These are phyloP conservation scores for Megalops cyprinoides DNA, from an alignment of 2,797 vertebrate species.

Conservation along the genomic window DNA sequence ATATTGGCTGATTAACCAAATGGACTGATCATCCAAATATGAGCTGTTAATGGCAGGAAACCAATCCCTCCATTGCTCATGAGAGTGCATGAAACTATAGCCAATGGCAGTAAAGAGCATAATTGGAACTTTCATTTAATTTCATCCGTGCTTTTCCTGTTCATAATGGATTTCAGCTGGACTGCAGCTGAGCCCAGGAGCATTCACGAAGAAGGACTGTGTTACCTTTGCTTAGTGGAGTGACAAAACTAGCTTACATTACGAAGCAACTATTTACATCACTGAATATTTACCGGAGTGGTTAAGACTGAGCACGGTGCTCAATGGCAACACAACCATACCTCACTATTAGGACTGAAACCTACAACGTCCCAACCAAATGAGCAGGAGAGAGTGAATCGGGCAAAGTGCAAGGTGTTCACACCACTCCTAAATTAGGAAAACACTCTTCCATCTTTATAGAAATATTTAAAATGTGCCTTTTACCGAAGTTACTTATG, in stretches of 20 bases:
- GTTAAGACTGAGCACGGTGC: no score
- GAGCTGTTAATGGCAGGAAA: neutral
- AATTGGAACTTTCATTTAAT: neutral
- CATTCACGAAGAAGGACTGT: neutral
- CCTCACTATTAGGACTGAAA: neutral
- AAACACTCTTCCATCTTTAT: no score
- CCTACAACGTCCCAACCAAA: neutral
- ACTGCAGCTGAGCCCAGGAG: neutral
- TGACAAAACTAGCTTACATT: neutral
- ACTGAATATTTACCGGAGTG: neutral
- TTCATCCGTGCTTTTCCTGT: no score
- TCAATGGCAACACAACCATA: no score
- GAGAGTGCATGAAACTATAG: neutral
- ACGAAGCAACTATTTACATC: neutral
- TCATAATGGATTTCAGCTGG: neutral
- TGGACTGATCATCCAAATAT: slow-evolving; percentile 18
- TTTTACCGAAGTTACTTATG: no score
- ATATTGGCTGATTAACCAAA: slow-evolving; percentile 5
- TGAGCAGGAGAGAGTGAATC: neutral
- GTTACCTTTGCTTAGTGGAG: neutral
- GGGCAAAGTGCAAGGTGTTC: slow-evolving; percentile 2
- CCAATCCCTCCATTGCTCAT: neutral
- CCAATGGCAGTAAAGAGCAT: neutral
- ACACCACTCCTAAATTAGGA: no score
- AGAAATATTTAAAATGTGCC: neutral